phyloP scores from a whole-genome alignment of 2,888 invertebrate species.

The Merodon equestris region DNA sequence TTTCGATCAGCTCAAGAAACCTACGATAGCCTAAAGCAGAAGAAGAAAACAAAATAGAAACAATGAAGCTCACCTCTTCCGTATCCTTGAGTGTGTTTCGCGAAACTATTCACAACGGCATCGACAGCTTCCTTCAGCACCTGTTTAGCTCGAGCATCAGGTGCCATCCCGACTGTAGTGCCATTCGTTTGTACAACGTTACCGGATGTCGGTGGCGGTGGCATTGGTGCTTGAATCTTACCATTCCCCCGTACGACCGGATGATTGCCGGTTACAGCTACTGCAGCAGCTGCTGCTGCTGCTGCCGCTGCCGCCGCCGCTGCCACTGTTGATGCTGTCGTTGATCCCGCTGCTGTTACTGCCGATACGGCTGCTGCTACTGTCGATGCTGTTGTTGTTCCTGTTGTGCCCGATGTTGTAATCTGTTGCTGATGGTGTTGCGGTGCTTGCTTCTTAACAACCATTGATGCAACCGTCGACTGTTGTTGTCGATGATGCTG shows the following conservation, averaged over 20 bases:
- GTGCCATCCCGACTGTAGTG: conserved; percentile 73
- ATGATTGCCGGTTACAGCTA: conserved; percentile 68
- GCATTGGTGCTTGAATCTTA: conserved; percentile 71
- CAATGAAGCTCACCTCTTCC: conserved; percentile 81
- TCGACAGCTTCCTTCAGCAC: conserved; percentile 86
- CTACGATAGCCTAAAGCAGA: no score
- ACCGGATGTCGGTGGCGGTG: conserved; percentile 68
- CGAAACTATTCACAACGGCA: conserved; percentile 86
- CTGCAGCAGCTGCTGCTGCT: conserved; percentile 59
- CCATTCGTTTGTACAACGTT: conserved; percentile 61
- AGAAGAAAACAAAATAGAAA: no score
- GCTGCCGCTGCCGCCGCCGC: conserved; percentile 52
- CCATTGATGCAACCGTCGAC: conserved; percentile 46
- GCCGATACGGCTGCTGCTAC: conserved; percentile 29
- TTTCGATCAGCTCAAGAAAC: no score
- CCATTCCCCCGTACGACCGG: conserved; percentile 69
- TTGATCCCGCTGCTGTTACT: conserved; percentile 36
- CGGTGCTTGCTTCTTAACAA: conserved; percentile 44
- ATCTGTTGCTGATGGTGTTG: conserved; percentile 9
- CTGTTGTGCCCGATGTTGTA: not conserved
- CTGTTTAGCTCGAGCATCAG: conserved; percentile 81
- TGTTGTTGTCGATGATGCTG: conserved; percentile 52
- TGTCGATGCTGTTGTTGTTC: conserved; percentile 9
- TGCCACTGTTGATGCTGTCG: conserved; percentile 53
- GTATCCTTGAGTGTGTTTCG: conserved; percentile 85